These are phyloP conservation scores for Musca domestica DNA, from an alignment of 1,140 invertebrate genomes.

Conservation along the genomic window DNA sequence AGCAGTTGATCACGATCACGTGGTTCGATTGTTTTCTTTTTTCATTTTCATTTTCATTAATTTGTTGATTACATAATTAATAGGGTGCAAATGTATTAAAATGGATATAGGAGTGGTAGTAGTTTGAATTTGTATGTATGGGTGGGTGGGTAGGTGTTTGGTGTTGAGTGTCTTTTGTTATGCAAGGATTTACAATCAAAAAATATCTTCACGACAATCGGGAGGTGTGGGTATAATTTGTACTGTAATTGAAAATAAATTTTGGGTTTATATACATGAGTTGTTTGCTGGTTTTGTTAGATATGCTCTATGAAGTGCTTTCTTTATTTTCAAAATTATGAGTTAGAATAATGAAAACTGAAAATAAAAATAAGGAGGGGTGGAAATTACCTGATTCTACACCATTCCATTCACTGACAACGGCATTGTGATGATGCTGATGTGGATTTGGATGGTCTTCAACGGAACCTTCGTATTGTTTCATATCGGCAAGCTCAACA, in stretches of 20 bases:
- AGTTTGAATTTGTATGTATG: neutral
- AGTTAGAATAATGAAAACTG: neutral
- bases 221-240: conserved; percentile 43
- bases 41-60: too few relatives aligned
- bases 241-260: conserved; percentile 34
- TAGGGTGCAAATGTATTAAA: too few relatives aligned
- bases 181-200: conserved; percentile 27
- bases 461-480: conserved; percentile 38
- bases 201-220: conserved; percentile 43
- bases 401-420: conserved; percentile 52
- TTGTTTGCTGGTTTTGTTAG: neutral
- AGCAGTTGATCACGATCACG: too few relatives aligned
- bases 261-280: neutral
- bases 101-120: too few relatives aligned
- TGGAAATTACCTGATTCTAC: conserved; percentile 45
- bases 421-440: conserved; percentile 37
- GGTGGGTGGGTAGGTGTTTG: neutral
- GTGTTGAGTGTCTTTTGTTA: neutral
- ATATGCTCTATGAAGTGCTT: neutral
- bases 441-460: conserved; percentile 41
- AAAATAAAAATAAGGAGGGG: neutral
- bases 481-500: conserved; percentile 53
- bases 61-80: too few relatives aligned
- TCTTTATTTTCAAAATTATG: neutral
- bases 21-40: too few relatives aligned